phyloP scores from a whole-genome alignment of 53 echinoderm and acorn worm genomes.

The Holothuria leucospilota region DNA sequence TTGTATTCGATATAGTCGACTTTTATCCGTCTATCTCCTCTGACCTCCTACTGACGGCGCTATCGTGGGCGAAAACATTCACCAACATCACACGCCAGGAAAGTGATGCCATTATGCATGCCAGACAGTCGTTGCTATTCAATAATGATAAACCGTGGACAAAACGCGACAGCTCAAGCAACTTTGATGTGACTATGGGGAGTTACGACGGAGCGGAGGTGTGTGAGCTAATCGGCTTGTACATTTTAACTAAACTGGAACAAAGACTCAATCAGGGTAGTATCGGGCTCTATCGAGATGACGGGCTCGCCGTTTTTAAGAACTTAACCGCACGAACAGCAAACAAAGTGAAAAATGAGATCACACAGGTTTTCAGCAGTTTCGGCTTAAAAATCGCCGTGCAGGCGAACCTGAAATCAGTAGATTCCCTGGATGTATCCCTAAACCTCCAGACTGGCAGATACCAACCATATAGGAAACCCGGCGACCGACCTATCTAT shows the following conservation, averaged over 20 bases:
- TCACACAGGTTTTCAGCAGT: neutral
- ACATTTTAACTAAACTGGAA: neutral
- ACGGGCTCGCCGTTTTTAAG: no score
- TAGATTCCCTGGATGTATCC: constrained; percentile 27
- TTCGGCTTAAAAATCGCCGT: constrained; percentile 10
- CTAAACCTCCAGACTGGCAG: constrained; percentile 38
- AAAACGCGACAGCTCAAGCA: neutral
- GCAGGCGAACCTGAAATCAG: constrained; percentile 27
- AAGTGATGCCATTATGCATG: neutral
- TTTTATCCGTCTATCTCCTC: no score
- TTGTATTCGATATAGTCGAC: no score
- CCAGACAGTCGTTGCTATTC: constrained; percentile 47
- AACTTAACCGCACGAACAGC: no score
- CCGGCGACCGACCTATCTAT: constrained; percentile 28
- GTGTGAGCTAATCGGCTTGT: constrained; percentile 11
- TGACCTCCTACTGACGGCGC: neutral
- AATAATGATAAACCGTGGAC: no score
- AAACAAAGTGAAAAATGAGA: neutral
- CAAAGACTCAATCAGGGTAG: constrained; percentile 6
- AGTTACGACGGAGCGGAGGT: constrained; percentile 21
- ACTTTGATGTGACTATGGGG: constrained; percentile 44
- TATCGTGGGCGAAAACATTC: constrained; percentile 39
- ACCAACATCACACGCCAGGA: neutral
- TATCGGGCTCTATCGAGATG: constrained; percentile 41
- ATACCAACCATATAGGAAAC: constrained; percentile 42